Conservation (phyloP, 2,797 vertebrate species). For the Eospalax fontanierii region DNA sequence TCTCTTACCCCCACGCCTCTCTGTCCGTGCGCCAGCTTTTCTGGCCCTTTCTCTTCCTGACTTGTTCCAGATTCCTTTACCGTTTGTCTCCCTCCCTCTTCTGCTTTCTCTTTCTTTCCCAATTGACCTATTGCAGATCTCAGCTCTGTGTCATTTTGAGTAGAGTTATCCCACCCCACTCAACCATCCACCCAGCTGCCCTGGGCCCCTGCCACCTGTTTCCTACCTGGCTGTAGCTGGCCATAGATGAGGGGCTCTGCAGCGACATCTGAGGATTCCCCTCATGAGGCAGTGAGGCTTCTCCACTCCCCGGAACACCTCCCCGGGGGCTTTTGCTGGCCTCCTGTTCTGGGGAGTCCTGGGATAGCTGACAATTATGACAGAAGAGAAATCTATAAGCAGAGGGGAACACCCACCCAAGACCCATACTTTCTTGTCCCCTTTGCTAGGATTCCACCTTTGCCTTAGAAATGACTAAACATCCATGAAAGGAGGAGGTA, state of each 20-base stretch:
- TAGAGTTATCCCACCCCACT: not conserved
- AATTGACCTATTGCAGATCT: not conserved
- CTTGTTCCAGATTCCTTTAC: not conserved
- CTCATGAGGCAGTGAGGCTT: conserved; percentile 90
- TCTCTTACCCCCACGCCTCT: no score
- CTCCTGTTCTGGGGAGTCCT: conserved; percentile 92
- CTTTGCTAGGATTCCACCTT: not conserved
- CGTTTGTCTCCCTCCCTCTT: not conserved
- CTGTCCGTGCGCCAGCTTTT: not conserved
- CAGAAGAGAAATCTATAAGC: conserved; percentile 69
- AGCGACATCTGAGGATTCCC: conserved; percentile 89
- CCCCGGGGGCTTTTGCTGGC: conserved; percentile 91
- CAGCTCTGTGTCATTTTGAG: not conserved
- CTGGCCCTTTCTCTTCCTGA: not conserved
- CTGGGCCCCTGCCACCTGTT: not conserved
- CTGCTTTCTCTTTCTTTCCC: conserved; percentile 9
- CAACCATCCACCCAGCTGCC: not conserved
- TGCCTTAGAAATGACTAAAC: not conserved
- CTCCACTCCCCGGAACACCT: conserved; percentile 88
- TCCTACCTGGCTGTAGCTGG: conserved; percentile 91
- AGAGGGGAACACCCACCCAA: conserved; percentile 25
- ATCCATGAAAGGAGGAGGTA: not conserved
- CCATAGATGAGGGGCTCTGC: conserved; percentile 89
- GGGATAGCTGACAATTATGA: conserved; percentile 87
- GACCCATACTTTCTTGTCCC: not conserved